Evolutionary conservation across 1,140 invertebrate species (phyloP), one percentile per base, ranked within the genome.

Genomic region (Limonius californicus): DNA sequence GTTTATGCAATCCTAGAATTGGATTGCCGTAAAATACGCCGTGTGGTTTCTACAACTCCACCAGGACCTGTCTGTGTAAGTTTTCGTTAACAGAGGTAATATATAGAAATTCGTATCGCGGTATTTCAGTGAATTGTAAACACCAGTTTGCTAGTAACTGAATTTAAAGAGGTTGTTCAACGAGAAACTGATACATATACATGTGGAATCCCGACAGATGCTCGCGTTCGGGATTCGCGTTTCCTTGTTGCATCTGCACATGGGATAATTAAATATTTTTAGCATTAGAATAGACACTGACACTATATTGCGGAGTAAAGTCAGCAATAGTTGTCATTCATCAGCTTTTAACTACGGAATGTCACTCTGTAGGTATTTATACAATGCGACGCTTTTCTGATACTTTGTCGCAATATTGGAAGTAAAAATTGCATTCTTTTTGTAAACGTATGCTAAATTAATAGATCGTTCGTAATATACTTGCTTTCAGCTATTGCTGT

Each of bases 11-110:
- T 73, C 70, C 42, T 63, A 66, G 72, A 76, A 76, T 76, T 76
- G 72, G 73, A 76, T 74, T 74, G 72, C 65, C 72, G 73, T 73
- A 72, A 74, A 75, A 75, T 75, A 73, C 74, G 72, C 71, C 68
- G 63, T 69, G 74, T 70, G 74, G 74, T 74, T 74, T 72, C 73
- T 74, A 68, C 70, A 74, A 74, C 72, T 71, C 71, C 66, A 67
- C 67, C 54, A 67, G 68, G 68, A 74, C 70, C 70, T 72, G 71
- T 70, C 70, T 72, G 68, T 50, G n/a, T 70, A 73, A 70, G 67
- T 68, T 68, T 70, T 70, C 69, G 71, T 73, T 73, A 73, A 69
- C 56, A 65, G 72, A 73, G 72, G 72, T 73, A 71, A 73, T 72
- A 73, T 73, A 73, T 73, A 66, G 67, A 15, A 15, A 6, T 18